Evolutionary conservation across 2,113 vertebrate genomes (phyloP).

Genomic region (Poecile atricapillus): DNA sequence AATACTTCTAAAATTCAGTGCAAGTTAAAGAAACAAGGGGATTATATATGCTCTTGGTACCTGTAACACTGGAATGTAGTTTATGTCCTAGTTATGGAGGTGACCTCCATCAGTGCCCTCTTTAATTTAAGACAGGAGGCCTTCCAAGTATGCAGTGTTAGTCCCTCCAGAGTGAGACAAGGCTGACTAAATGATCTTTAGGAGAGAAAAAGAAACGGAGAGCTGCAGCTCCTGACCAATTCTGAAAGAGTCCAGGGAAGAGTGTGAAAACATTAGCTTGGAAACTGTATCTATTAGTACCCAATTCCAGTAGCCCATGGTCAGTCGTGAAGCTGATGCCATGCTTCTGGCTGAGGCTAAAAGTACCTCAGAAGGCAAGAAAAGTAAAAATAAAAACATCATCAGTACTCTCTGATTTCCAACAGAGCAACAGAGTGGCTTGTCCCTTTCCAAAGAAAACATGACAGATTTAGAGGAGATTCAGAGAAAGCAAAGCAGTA

Average conservation of each 20-base stretch:
- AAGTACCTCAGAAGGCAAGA: not conserved
- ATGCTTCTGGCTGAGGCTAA: not conserved
- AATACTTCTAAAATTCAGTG: slow-evolving; percentile 28
- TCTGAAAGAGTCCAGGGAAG: not conserved
- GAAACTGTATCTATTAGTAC: not conserved
- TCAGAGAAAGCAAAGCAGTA: not conserved
- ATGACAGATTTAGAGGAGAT: not conserved
- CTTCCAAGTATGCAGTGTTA: not conserved
- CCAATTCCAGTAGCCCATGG: not conserved
- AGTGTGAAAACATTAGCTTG: not conserved
- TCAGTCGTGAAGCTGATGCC: not conserved
- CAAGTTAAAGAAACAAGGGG: slow-evolving; percentile 14
- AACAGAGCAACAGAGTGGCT: not conserved
- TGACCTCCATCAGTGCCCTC: not conserved
- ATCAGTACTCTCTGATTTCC: not conserved
- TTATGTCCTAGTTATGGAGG: not conserved
- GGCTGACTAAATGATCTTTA: not conserved
- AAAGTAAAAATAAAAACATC: not conserved
- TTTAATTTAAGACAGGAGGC: slow-evolving; percentile 15
- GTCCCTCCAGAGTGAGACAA: not conserved
- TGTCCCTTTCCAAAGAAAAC: not conserved
- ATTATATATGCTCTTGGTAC: not conserved
- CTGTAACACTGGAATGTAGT: not conserved
- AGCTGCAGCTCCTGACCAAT: not conserved
- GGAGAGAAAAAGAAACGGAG: not conserved